These are phyloP conservation scores for Drosophila eohydei DNA, from an alignment of 2,888 invertebrate species.

Conservation along the genomic window DNA sequence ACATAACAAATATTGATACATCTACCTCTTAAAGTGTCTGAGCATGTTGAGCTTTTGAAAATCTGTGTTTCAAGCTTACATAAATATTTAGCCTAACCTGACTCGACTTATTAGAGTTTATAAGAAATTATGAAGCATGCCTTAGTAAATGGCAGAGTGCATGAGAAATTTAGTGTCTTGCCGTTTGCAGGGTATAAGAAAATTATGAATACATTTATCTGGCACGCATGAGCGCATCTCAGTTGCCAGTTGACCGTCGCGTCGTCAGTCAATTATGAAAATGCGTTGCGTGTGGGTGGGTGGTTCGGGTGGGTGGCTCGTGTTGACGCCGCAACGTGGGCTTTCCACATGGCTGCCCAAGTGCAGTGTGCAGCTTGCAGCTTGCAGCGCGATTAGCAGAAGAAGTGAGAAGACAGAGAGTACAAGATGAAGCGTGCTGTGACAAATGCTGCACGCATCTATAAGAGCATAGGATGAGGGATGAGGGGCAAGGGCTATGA, in stretches of 20 bases:
- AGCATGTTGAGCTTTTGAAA: no score
- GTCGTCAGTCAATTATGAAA: conserved; percentile 54
- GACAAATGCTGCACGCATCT: conserved; percentile 49
- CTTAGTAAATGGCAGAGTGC: not conserved
- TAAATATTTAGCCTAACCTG: not conserved
- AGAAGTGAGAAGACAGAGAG: not conserved
- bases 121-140: not conserved
- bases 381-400: conserved; percentile 19
- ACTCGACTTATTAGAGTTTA: not conserved
- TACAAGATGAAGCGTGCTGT: conserved; percentile 12
- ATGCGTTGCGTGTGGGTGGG: conserved; percentile 10
- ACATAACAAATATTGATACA: no score
- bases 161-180: not conserved
- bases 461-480: not conserved
- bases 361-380: conserved; percentile 51
- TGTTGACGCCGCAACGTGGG: conserved; percentile 35
- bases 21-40: no score
- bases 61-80: no score
- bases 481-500: not conserved
- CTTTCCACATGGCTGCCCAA: conserved; percentile 54
- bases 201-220: conserved; percentile 41
- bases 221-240: conserved; percentile 48
- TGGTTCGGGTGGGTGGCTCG: conserved; percentile 47
- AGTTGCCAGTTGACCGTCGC: conserved; percentile 41
- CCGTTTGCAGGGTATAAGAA: conserved; percentile 16